These are phyloP conservation scores for Cantharis rustica DNA, from an alignment of 2,888 invertebrate genomes.

Conservation along the genomic window DNA sequence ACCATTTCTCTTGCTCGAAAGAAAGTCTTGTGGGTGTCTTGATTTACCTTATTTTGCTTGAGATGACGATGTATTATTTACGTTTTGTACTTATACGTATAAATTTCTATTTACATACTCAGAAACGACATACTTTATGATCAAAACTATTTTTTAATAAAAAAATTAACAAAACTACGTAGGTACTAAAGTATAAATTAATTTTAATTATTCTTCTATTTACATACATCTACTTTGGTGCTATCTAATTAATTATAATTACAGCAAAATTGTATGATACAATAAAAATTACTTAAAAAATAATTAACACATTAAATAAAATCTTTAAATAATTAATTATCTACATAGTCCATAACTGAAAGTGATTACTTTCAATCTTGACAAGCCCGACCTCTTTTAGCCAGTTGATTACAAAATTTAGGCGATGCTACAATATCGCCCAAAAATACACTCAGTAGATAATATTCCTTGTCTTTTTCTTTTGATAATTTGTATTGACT, in stretches of 20 bases:
- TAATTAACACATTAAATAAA: not conserved
- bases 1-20: constrained; percentile 22
- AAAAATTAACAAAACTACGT: not conserved
- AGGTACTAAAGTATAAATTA: not conserved
- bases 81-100: not conserved
- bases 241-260: not conserved
- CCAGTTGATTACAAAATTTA: constrained; percentile 78
- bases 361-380: constrained; percentile 33
- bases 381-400: constrained; percentile 65
- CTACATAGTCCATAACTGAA: not conserved
- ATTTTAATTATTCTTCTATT: not conserved
- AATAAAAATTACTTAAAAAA: not conserved
- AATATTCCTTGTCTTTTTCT: constrained; percentile 78
- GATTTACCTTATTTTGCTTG: constrained; percentile 14
- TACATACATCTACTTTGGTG: not conserved
- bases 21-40: constrained; percentile 27
- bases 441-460: constrained; percentile 82
- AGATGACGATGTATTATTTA: not conserved
- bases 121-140: not conserved
- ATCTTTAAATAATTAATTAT: not conserved
- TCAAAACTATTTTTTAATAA: not conserved
- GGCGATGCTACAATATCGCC: constrained; percentile 85
- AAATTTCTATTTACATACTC: not conserved
- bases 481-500: constrained; percentile 81
- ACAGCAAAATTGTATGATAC: not conserved